Base-by-base conservation (phyloP, 2,888 invertebrate species). In the Pammene fasciana region DNA sequence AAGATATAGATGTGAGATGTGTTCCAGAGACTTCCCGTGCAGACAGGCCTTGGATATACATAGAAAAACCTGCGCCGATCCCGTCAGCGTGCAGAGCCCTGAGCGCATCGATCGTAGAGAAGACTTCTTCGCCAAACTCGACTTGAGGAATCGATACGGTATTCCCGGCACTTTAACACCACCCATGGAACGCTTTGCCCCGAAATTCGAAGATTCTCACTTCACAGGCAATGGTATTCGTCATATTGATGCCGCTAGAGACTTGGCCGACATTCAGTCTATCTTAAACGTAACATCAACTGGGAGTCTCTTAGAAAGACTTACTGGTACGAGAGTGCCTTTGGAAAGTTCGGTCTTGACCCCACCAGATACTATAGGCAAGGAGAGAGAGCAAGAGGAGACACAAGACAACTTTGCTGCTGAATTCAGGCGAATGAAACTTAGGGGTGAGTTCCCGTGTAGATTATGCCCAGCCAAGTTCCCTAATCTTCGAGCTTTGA, bases 361-460 rank as follows among this genome's bases (percentile, higher is more conserved):
- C n/a, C 90, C 92, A 48, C 90, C 91, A 0, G 89, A 92, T 73
- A 88, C 92, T 36, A 79, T 86, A 54, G 76, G 78, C 0, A 92
- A 89, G 73, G 92, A 93, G 14, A 81, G 90, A 48, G 90, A 92
- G 13, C 86, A 86, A 72, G 89, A 97, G 80, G 97, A 97, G 83
- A 95, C 95, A 0, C 97, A 97, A 83, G 97, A 97, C 80, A 94
- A 95, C 46, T 97, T 97, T 78, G 96, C 97, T 0, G 95, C 96
- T 0, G 97, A 97, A 77, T 97, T 97, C 76, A 93, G 97, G n/a
- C 95, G 96, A 75, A 97, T 97, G 97, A 97, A 97, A 81, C 84
- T 97, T 57, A 95, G 97, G 46, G 97, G 97, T 0, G 97, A 97
- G 81, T 98, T 97, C 80, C 97, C 97, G 0, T 99, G 98, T 84